phyloP scores from a whole-genome alignment of 2,888 invertebrate genomes.

The Polietes domitor region DNA sequence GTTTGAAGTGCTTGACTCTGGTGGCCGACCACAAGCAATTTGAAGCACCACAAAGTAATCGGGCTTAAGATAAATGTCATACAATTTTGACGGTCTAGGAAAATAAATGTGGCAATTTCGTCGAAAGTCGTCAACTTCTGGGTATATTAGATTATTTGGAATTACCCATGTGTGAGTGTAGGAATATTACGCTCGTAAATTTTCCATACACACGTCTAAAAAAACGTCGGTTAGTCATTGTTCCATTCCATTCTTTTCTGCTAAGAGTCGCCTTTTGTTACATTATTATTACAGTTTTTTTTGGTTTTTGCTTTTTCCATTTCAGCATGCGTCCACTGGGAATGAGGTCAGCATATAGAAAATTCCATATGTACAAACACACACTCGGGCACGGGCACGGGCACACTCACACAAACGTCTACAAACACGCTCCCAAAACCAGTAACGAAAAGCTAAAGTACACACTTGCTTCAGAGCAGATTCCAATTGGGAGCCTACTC shows the following conservation, averaged over 20 bases:
- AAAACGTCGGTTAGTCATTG: conserved; percentile 31
- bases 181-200: conserved; percentile 30
- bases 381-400: not conserved
- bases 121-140: too few species aligned
- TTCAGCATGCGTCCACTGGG: conserved; percentile 44
- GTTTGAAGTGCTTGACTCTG: too few species aligned
- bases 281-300: conserved; percentile 30
- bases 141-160: too few species aligned
- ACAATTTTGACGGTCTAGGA: too few species aligned
- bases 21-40: too few species aligned
- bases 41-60: too few species aligned
- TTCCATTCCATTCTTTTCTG: conserved; percentile 11
- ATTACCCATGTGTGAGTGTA: not conserved
- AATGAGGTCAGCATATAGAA: conserved; percentile 48
- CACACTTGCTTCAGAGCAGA: conserved; percentile 27
- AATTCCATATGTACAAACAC: conserved; percentile 29
- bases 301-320: not conserved
- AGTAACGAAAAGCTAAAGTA: conserved; percentile 9
- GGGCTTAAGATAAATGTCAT: too few species aligned
- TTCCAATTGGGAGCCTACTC: conserved; percentile 25
- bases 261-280: conserved; percentile 34
- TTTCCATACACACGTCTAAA: conserved; percentile 9
- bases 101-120: too few species aligned
- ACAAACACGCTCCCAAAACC: not conserved
- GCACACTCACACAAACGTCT: not conserved